These are phyloP conservation scores for Glaucomys volans DNA, from an alignment of 2,113 vertebrate genomes.

Conservation along the genomic window DNA sequence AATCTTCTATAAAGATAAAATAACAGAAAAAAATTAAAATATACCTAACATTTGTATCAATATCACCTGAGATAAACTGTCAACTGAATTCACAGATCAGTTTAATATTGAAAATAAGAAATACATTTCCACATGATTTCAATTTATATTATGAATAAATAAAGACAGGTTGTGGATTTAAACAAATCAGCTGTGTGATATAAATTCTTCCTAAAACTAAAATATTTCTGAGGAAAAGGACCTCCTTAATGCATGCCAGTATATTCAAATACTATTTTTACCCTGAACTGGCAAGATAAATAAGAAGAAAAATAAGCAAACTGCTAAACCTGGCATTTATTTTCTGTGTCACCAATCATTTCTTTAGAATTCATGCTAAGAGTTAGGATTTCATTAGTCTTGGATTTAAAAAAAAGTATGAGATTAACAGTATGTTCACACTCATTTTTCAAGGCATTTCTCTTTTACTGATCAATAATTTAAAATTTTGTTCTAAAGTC, in stretches of 20 bases:
- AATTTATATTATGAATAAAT: not conserved
- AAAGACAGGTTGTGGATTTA: conserved; percentile 63
- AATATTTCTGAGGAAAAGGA: conserved; percentile 59
- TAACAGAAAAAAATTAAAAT: not conserved
- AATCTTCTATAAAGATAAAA: conserved; percentile 32
- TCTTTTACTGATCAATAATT: not conserved
- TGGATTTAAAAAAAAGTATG: not conserved
- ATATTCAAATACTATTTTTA: not conserved
- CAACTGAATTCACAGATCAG: not conserved
- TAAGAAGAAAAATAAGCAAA: conserved; percentile 25
- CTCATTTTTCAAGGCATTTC: not conserved
- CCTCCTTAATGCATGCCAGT: not conserved
- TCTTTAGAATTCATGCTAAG: not conserved
- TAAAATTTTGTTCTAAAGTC: not conserved
- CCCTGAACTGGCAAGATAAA: not conserved
- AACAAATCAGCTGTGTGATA: conserved; percentile 64
- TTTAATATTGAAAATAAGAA: conserved; percentile 3
- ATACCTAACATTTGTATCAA: not conserved
- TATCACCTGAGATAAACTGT: not conserved
- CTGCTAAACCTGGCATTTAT: not conserved
- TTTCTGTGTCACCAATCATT: not conserved
- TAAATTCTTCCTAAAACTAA: conserved; percentile 46
- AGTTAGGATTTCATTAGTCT: not conserved
- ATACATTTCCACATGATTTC: conserved; percentile 24
- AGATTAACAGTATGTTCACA: not conserved